Evolutionary conservation across 2,797 vertebrate genomes (phyloP).

Genomic region (Argentina silus): DNA sequence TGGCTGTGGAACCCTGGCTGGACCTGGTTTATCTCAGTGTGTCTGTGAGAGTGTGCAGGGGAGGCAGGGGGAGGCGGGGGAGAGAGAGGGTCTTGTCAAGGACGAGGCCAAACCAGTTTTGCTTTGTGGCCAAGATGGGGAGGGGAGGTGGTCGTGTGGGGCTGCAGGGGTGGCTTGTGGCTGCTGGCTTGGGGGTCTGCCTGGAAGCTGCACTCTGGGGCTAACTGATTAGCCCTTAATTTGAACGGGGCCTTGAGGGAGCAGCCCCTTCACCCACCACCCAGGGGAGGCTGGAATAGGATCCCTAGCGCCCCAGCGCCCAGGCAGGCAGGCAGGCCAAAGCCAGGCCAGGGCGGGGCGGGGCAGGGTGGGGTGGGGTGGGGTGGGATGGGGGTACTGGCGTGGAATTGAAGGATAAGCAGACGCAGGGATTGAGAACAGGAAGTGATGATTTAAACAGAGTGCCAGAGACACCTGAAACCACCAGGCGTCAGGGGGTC

Average conservation of each 20-base stretch:
- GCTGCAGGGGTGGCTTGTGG: slow-evolving; percentile 53
- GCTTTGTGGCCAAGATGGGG: slow-evolving; percentile 45
- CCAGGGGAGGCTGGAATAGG: slow-evolving; percentile 71
- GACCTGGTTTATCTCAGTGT: slow-evolving; percentile 79
- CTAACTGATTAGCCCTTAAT: slow-evolving; percentile 81
- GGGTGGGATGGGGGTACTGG: neutral
- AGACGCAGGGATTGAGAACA: slow-evolving; percentile 72
- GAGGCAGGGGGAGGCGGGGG: slow-evolving; percentile 36
- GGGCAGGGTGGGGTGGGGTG: neutral
- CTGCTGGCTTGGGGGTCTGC: slow-evolving; percentile 65
- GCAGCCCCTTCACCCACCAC: slow-evolving; percentile 48
- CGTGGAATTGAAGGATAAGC: slow-evolving; percentile 72
- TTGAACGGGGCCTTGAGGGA: slow-evolving; percentile 67
- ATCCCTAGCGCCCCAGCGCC: slow-evolving; percentile 39
- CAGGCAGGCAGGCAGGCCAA: slow-evolving; percentile 5
- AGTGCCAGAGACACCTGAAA: slow-evolving; percentile 63
- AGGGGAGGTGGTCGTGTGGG: slow-evolving; percentile 30
- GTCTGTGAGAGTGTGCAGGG: slow-evolving; percentile 36
- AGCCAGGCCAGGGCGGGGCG: neutral
- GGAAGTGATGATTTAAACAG: slow-evolving; percentile 79
- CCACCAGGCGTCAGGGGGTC: slow-evolving; percentile 37
- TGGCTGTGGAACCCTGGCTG: no score
- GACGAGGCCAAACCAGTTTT: slow-evolving; percentile 75
- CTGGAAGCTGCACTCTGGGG: slow-evolving; percentile 57
- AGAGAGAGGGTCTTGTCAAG: slow-evolving; percentile 66